Evolutionary conservation across 2,888 invertebrate genomes (phyloP).

Genomic region (Listrodromus nycthemerus): DNA sequence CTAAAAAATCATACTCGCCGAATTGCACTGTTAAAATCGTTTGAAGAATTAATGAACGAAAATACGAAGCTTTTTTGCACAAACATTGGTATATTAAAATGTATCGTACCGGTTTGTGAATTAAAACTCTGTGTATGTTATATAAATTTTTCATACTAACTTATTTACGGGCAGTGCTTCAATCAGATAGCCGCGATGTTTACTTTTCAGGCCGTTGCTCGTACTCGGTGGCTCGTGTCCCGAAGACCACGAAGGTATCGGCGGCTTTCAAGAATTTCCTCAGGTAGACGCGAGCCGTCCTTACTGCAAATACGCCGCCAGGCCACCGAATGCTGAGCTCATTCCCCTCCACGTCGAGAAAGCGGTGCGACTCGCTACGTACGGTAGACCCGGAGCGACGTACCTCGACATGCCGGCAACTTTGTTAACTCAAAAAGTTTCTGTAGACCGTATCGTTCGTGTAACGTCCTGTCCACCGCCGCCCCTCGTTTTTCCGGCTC

Average conservation of each 20-base stretch:
- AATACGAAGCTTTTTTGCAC: background rate
- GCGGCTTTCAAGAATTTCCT: constrained; percentile 98
- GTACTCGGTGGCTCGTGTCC: constrained; percentile 97
- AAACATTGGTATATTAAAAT: background rate
- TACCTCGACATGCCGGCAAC: constrained; percentile 98
- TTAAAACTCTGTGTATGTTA: background rate
- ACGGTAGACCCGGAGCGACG: constrained; percentile 95
- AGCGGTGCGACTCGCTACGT: constrained; percentile 93
- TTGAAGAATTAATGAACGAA: background rate
- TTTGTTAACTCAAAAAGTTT: constrained; percentile 87
- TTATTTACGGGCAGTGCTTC: background rate
- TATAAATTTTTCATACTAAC: background rate
- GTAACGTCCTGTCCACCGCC: constrained; percentile 86
- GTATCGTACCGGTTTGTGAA: background rate
- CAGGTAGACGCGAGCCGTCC: constrained; percentile 95
- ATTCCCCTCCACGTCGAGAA: constrained; percentile 97
- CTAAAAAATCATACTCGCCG: constrained; percentile 10
- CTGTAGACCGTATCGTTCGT: constrained; percentile 77
- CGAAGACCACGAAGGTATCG: constrained; percentile 96
- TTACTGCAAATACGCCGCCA: constrained; percentile 96
- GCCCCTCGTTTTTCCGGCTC: constrained; percentile 90
- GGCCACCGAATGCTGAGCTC: constrained; percentile 92
- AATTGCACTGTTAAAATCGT: background rate
- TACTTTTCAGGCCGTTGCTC: constrained; percentile 90
- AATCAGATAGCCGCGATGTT: background rate